Percentiles rank a stretch among this genome's conserved stretches.
phyloP scores from a whole-genome alignment of 2,113 vertebrate genomes.

The Pristiophorus japonicus region DNA sequence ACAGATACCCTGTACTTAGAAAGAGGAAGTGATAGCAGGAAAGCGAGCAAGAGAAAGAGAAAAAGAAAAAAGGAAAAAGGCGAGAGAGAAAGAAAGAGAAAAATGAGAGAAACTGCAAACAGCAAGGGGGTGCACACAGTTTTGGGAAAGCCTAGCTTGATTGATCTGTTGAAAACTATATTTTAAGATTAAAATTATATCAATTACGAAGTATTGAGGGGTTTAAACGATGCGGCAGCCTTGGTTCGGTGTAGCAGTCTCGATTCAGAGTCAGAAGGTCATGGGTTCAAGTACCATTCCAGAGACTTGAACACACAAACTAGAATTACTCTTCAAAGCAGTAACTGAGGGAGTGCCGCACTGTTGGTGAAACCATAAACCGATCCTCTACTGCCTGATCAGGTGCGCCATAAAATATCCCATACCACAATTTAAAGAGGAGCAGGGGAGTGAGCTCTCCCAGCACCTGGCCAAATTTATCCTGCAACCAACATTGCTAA shows the following conservation, averaged over 20 bases:
- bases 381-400: not conserved
- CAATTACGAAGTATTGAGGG: not conserved
- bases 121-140: not conserved
- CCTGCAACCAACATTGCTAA: not conserved
- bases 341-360: not conserved
- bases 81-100: not conserved
- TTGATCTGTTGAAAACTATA: not conserved
- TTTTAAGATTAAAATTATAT: not conserved
- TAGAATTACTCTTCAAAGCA: not conserved
- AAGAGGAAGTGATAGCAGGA: not conserved
- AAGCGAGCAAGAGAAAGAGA: not conserved
- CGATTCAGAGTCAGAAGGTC: too few relatives aligned
- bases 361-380: not conserved
- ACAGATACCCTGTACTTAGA: not conserved
- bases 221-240: too few relatives aligned
- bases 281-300: not conserved
- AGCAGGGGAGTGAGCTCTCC: not conserved
- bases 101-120: not conserved
- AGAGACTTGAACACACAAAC: not conserved
- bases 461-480: not conserved
- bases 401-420: not conserved
- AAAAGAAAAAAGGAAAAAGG: not conserved
- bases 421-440: not conserved
- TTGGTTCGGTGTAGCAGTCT: too few relatives aligned
- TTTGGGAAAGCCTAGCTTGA: not conserved